These are phyloP conservation scores for Muscicapa striata DNA, from an alignment of 2,797 vertebrate genomes.

Conservation along the genomic window DNA sequence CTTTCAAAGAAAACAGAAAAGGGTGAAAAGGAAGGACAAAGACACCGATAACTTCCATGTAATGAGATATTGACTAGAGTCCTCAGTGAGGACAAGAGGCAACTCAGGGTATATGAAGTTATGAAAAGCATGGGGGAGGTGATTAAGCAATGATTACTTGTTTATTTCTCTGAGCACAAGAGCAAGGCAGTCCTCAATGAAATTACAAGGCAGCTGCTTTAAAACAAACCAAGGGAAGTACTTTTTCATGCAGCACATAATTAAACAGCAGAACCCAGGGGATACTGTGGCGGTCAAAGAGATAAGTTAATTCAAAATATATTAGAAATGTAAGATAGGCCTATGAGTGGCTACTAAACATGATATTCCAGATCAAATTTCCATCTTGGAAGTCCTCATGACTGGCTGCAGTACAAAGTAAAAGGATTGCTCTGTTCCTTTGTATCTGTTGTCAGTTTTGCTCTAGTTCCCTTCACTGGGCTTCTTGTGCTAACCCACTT, in stretches of 20 bases:
- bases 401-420: neutral
- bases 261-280: neutral
- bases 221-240: slow-evolving; percentile 35
- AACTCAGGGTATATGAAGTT: neutral
- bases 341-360: neutral
- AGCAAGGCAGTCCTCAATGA: slow-evolving; percentile 28
- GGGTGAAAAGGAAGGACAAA: neutral
- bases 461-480: neutral
- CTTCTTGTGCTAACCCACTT: neutral
- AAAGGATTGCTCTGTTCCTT: neutral
- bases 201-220: slow-evolving; percentile 46
- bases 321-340: neutral
- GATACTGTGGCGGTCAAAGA: neutral
- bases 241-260: slow-evolving; percentile 28
- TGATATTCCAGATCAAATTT: neutral
- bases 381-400: neutral
- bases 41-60: neutral
- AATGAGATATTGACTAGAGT: neutral
- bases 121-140: neutral
- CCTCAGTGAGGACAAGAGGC: neutral
- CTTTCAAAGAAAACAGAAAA: neutral
- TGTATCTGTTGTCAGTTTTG: neutral
- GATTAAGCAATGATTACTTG: slow-evolving; percentile 7
- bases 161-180: slow-evolving; percentile 15
- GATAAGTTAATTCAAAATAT: neutral